Base-by-base conservation (phyloP, 2,888 invertebrate genomes). In the Parnassius orleans region DNA sequence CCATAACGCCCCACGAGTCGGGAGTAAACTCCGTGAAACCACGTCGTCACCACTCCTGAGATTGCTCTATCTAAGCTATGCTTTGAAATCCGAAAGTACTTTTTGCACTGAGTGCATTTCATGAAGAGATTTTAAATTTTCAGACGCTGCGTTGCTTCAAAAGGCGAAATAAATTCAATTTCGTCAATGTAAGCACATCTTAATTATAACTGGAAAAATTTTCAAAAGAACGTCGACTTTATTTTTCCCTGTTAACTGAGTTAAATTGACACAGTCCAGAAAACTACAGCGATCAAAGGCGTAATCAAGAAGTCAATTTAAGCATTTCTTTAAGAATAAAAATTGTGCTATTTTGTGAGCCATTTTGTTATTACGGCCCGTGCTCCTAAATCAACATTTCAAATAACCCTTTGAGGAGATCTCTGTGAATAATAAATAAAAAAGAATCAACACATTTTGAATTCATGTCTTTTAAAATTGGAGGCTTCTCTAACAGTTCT, bases 1-100 rank as follows among this genome's bases (percentile, higher is more conserved):
- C 72, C 72, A 79, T 86, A 86, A 84, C 78, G 81, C 73, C 73
- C 67, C 69, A 69, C 70, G 67, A 57, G 63, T 60, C 59, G 69
- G 64, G 73, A 71, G 73, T 68, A 73, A 72, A 72, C 75, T 74
- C 76, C 72, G 68, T 72, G 71, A 76, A 77, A 79, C 81, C 81
- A 80, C 83, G 80, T 69, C 74, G 70, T 71, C 70, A 58, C 68
- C 68, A 69, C 71, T 74, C 72, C 75, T 73, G 81, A 82, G 86
- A 86, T 86, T 86, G 82, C 81, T 79, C 78, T 72, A 79, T 80
- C 71, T 72, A 74, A 71, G 75, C 76, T 80, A 79, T 81, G 72
- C 69, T 65, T 64, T 64, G 69, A 74, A 75, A 75, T 73, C 70
- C 69, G 63, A 67, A 67, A 69, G 65, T 65, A 46, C 58, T 60